Evolutionary conservation across 2,888 invertebrate species (phyloP), one percentile per base, ranked within the genome.

Genomic region (Endotricha flammealis): DNA sequence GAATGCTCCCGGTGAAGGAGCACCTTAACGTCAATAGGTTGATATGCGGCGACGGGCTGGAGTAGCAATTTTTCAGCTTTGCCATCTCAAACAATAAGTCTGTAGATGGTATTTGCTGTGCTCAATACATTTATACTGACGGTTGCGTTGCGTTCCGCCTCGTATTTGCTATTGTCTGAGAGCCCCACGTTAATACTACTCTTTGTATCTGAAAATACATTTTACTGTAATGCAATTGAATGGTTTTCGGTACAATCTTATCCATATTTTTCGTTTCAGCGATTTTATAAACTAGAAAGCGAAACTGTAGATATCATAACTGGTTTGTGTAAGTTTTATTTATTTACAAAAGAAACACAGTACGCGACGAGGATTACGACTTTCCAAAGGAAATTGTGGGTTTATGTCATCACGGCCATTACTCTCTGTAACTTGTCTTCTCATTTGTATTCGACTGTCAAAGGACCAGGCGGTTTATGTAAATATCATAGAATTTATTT

Each of bases 131-230:
- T 78, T 75, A 71, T 64, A 53, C 60, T 63, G 65, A 62, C 61
- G 56, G 61, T 50, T 62, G 57, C 62, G 63, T 65, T 62, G 51
- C 60, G 64, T 76, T 71, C 66, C 64, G 63, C 56, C 43, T n/a
- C 62, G 54, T 76, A 58, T 80, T 80, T 77, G 66, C 73, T 62
- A 73, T 77, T 75, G 79, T 80, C 78, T 78, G 73, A 78, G 62
- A 69, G 72, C 69, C 65, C 60, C 53, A 62, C 66, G 57, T 62
- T 75, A 74, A 73, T 75, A 70, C 64, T 63, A 53, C 63, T 61
- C 57, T 66, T 68, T 71, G 61, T 67, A 68, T 58, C 63, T 57
- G 50, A 70, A 68, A 74, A 72, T 67, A 60, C 61, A 65, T 68
- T 70, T 54, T 50, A 55, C 48, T 54, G 53, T 63, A 70, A 70